Conservation (phyloP, 2,888 invertebrate species). For the Prosopocoilus inquinatus region DNA sequence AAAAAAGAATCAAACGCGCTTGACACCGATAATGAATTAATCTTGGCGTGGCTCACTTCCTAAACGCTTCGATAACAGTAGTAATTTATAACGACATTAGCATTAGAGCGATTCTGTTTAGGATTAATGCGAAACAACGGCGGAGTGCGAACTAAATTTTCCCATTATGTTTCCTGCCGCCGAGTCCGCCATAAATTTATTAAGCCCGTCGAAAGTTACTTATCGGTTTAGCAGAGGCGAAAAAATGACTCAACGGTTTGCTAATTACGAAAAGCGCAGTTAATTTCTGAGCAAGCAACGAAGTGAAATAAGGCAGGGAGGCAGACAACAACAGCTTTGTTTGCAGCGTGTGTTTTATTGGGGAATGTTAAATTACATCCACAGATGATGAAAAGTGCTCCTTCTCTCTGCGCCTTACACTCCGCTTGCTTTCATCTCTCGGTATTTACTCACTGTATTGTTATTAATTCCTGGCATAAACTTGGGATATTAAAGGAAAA, state of each 20-base stretch:
- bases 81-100: no score
- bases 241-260: slow-evolving; percentile 25
- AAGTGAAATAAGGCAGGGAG: slow-evolving; percentile 26
- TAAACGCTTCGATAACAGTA: no score
- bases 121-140: no score
- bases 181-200: slow-evolving; percentile 12
- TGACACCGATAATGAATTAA: no score
- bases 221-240: background rate
- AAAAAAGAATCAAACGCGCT: no score
- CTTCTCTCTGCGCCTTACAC: slow-evolving; percentile 22
- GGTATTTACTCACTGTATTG: slow-evolving; percentile 30
- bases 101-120: no score
- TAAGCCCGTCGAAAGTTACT: slow-evolving; percentile 1
- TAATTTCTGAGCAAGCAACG: slow-evolving; percentile 28
- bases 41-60: no score
- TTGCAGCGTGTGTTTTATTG: slow-evolving; percentile 29
- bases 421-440: slow-evolving; percentile 23
- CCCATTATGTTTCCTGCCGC: no score
- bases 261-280: slow-evolving; percentile 28
- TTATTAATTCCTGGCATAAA: slow-evolving; percentile 30
- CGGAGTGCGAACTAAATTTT: no score
- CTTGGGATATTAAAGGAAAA: slow-evolving; percentile 23
- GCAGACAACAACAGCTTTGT: slow-evolving; percentile 13
- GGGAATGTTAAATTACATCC: slow-evolving; percentile 31
- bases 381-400: slow-evolving; percentile 30